Conservation (phyloP, 1,140 invertebrate species). For the Temnothorax nylanderi region DNA sequence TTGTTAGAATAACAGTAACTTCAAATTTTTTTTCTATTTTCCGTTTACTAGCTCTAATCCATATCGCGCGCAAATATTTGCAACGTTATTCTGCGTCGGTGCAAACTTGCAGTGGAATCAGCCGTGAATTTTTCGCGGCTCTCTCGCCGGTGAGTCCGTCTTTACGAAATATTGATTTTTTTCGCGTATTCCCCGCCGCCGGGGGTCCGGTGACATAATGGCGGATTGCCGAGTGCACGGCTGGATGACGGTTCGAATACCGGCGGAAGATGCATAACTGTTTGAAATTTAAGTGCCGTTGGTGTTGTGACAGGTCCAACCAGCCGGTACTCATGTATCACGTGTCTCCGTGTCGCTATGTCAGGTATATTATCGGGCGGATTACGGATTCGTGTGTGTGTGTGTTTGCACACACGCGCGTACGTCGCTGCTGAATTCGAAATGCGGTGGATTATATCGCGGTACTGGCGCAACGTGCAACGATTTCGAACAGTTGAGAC, state of each 20-base stretch:
- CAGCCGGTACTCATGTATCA: constrained; percentile 71
- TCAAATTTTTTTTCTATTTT: not conserved
- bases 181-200: constrained; percentile 32
- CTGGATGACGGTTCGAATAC: constrained; percentile 13
- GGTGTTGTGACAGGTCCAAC: constrained; percentile 74
- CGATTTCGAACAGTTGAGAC: not conserved
- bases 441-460: constrained; percentile 3
- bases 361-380: constrained; percentile 58
- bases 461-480: not conserved
- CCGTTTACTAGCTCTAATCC: not conserved
- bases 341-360: constrained; percentile 49
- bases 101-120: constrained; percentile 42
- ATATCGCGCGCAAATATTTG: not conserved
- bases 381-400: constrained; percentile 28
- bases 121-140: constrained; percentile 1
- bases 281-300: constrained; percentile 74
- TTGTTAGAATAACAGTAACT: not conserved
- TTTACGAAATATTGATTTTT: constrained; percentile 68
- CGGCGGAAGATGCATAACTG: constrained; percentile 72
- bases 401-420: not conserved
- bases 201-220: constrained; percentile 55
- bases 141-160: constrained; percentile 34
- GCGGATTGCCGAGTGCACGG: constrained; percentile 38
- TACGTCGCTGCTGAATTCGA: constrained; percentile 17
- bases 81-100: not conserved